Evolutionary conservation across 92 coral and sea anemone species (phyloP).

Genomic region (Metridium senile): DNA sequence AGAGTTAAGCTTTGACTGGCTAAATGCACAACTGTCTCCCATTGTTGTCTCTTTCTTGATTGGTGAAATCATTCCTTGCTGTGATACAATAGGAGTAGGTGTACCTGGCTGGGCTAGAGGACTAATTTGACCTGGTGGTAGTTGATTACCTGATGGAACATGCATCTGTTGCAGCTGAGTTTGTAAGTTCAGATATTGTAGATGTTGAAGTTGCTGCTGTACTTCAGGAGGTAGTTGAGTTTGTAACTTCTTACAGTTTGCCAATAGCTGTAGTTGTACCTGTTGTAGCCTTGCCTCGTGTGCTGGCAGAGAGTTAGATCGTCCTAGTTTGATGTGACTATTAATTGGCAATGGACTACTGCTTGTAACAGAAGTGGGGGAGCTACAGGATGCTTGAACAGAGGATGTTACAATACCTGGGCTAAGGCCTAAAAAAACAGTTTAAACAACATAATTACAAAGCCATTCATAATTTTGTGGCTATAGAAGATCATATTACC

Average conservation of each 20-base stretch:
- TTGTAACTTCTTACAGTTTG: conserved; percentile 74
- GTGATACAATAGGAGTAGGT: conserved; percentile 9
- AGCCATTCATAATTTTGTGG: too few relatives aligned
- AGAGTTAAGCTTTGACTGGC: conserved; percentile 46
- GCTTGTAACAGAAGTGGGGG: conserved; percentile 3
- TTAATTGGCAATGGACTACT: not conserved
- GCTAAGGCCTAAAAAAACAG: not conserved
- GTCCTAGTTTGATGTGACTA: conserved; percentile 29
- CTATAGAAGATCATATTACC: too few relatives aligned
- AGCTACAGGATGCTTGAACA: not conserved
- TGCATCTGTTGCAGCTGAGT: conserved; percentile 84
- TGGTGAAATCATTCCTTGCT: conserved; percentile 10
- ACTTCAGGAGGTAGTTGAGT: conserved; percentile 75
- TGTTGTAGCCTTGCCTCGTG: conserved; percentile 68
- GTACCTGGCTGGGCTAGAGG: not conserved
- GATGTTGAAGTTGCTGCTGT: conserved; percentile 91
- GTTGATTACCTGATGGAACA: conserved; percentile 72
- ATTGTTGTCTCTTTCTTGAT: conserved; percentile 37
- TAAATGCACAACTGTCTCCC: conserved; percentile 52
- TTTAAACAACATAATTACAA: not conserved
- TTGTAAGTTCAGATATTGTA: conserved; percentile 93
- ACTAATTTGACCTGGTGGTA: conserved; percentile 42
- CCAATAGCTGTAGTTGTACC: conserved; percentile 74
- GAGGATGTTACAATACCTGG: not conserved
- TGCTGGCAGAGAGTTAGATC: conserved; percentile 74